Evolutionary conservation across 1,140 invertebrate species (phyloP), one percentile per base, ranked within the genome.

Genomic region (Drosophila ogumai): DNA sequence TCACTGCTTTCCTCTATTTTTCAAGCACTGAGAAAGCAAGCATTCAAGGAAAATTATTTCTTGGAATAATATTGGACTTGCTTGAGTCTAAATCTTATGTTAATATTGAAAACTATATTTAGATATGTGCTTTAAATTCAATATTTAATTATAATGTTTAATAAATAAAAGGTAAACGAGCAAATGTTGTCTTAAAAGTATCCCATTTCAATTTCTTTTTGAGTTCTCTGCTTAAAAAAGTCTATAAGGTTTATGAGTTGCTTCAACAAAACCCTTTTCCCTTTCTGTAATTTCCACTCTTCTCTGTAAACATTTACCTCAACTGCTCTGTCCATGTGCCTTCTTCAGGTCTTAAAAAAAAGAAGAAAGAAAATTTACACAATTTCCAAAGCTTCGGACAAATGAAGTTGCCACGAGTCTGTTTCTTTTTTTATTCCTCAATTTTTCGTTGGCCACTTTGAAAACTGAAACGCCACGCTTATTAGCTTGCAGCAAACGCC

Each of bases 381-480:
- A 36, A 28, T 46, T 46, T 44, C 4, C 15, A 1, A 41, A 41
- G 28, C 57, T n/a, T 47, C 32, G 34, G 22, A 6, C 17, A 46
- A 38, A 31, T 65, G 60, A 65, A 66, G 65, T 67, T 36, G 34
- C 60, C 43, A 28, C 44, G 34, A 65, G 63, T 78, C 65, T 71
- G 71, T 65, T 86, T 57, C 66, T 61, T 50, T n/a, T 54, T 69
- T 67, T 57, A 56, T 57, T 68, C 32, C 55, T 17, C 55, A 74
- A 65, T 73, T 73, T 75, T 49, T 40, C 17, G 49, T 63, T 49
- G 75, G 38, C 61, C 54, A 79, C 57, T 81, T 77, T 77, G 69
- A 66, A 88, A 87, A 64, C 52, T 88, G 84, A 87, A 84, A 77
- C 80, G 69, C 44, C 64, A 74, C 77, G 85, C 77, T 90, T 88